A percentile compares a stretch with the other conserved stretches of the same genome.
These are phyloP conservation scores for Poeciliopsis retropinna DNA, from an alignment of 2,113 vertebrate genomes.

Conservation along the genomic window DNA sequence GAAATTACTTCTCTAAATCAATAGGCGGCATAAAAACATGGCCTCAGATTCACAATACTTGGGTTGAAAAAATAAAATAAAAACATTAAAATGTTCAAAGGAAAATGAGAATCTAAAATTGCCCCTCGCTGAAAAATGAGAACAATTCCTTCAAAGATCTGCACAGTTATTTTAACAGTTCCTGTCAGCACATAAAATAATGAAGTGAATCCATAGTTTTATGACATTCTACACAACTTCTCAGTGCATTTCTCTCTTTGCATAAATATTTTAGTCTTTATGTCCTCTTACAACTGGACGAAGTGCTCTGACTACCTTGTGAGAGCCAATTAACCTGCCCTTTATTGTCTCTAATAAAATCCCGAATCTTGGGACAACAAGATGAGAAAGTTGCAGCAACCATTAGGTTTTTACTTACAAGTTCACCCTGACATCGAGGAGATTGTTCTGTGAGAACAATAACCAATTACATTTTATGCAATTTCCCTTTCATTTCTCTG, in stretches of 20 bases:
- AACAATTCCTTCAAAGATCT: no score
- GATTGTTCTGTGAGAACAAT: not conserved
- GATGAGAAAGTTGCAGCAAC: not conserved
- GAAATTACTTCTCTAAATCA: conserved; percentile 64
- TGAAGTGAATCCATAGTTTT: no score
- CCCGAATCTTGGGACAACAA: not conserved
- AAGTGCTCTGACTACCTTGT: not conserved
- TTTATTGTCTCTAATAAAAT: no score
- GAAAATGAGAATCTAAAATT: not conserved
- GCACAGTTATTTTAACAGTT: no score
- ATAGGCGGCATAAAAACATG: conserved; percentile 18
- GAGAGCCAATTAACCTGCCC: no score
- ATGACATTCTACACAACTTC: not conserved
- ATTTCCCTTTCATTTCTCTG: not conserved
- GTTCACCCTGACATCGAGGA: not conserved
- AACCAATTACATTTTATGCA: not conserved
- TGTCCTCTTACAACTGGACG: not conserved
- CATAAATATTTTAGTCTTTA: not conserved
- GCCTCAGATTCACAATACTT: not conserved
- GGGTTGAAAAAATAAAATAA: not conserved
- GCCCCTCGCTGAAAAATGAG: not conserved
- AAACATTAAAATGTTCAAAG: not conserved
- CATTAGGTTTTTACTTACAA: not conserved
- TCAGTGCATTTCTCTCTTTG: not conserved
- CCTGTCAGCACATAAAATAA: no score